Conservation (phyloP, 2,113 vertebrate species). For the Nannospalax galili region DNA sequence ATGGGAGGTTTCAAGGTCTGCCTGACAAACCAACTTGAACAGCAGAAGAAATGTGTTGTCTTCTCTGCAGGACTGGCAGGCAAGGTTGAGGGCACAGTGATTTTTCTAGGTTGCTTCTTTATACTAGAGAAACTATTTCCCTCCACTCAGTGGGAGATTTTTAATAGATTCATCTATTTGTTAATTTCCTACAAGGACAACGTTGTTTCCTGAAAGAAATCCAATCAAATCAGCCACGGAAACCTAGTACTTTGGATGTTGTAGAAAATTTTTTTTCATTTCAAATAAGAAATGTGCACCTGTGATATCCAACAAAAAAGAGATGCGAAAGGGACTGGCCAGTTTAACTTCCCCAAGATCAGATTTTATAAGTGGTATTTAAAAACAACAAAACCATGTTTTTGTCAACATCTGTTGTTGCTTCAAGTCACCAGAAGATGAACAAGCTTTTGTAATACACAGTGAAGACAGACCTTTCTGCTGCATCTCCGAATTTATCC, state of each 20-base stretch:
- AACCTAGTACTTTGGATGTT: background rate
- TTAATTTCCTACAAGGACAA: constrained; percentile 29
- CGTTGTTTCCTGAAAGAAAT: constrained; percentile 54
- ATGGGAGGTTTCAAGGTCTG: background rate
- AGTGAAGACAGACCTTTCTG: background rate
- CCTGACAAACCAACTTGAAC: background rate
- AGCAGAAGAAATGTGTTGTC: background rate
- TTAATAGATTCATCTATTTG: constrained; percentile 38
- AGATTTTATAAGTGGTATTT: background rate
- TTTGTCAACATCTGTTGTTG: constrained; percentile 48
- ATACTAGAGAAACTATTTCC: constrained; percentile 16
- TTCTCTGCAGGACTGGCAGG: background rate
- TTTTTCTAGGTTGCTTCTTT: constrained; percentile 5
- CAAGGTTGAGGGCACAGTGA: background rate
- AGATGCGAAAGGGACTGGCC: background rate
- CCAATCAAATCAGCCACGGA: constrained; percentile 41
- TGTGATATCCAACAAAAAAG: background rate
- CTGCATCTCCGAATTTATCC: background rate
- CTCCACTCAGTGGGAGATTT: constrained; percentile 7
- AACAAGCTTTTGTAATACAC: background rate
- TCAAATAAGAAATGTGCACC: constrained; percentile 28
- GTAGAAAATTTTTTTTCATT: constrained; percentile 51
- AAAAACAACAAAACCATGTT: background rate
- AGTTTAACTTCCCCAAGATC: constrained; percentile 53
- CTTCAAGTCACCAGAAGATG: constrained; percentile 9